Base-by-base conservation (phyloP, 1,140 invertebrate species). In the Orchestia grillus region DNA sequence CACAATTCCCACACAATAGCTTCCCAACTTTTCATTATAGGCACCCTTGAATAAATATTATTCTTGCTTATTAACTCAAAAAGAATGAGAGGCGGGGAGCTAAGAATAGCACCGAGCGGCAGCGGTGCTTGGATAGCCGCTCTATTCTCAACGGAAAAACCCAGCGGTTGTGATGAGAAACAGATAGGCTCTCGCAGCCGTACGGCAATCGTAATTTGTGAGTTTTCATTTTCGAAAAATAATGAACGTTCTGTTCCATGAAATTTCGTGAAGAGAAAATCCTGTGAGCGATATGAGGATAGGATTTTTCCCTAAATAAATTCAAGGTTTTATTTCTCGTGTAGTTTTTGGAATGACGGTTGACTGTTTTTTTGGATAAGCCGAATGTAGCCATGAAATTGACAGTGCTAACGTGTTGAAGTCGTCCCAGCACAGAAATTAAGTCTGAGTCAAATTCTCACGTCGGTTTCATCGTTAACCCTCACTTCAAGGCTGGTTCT, bases 11-110 rank as follows among this genome's bases (percentile, higher is more conserved):
- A 11, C 44, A 45, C 92, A 94, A 94, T 47, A 44, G 44, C 43
- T 11, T 6, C 44, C 92, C 92, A 94, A 94, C 44, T 94, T 94
- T 94, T 94, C 92, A 94, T 45, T 94, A 94, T 45, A 45, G 92
- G 92, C 1, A 45, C 92, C 47, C 92, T 45, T 94, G 92, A 45
- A 94, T 94, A 94, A 94, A 94, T 94, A 47, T 94, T 94, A 94
- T 94, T 94, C 92, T 94, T 94, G 92, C 44, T 94, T 94, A 94
- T 94, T 94, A 94, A 45, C 92, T 94, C 92, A 40, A 42, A 94
- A 94, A 94, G 92, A 44, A 45, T 45, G 44, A 94, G 47, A 47
- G 92, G 92, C 44, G 43, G 15, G 36, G 44, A n/a, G 43, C 44
- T 47, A 45, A 45, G 6, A 94, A 94, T 44, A 94, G 44, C 92